phyloP scores from a whole-genome alignment of 1,140 invertebrate genomes.

The Bombus confusus region DNA sequence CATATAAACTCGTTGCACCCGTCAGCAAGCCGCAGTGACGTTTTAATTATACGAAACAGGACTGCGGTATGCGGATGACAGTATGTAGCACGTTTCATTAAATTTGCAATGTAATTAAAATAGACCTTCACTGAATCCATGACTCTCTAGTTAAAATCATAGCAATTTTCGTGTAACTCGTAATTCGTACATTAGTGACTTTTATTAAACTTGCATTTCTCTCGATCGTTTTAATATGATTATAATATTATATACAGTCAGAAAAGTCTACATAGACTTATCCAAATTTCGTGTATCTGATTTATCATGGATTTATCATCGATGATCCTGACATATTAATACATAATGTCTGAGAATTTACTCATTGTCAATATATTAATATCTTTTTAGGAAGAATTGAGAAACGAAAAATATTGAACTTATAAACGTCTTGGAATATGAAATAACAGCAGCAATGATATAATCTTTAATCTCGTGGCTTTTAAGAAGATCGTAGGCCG shows the following conservation, averaged over 20 bases:
- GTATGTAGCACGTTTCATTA: slow-evolving; percentile 24
- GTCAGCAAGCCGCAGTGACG: neutral
- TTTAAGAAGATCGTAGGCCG: too few species aligned
- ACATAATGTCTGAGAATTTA: too few species aligned
- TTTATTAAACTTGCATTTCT: neutral
- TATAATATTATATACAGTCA: neutral
- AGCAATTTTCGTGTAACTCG: neutral
- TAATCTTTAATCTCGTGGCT: too few species aligned
- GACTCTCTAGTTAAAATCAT: neutral
- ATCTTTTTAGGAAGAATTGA: too few species aligned
- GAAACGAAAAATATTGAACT: too few species aligned
- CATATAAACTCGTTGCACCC: neutral
- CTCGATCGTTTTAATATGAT: neutral
- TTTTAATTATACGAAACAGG: slow-evolving; percentile 3
- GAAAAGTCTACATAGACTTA: too few species aligned
- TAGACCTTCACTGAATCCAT: neutral
- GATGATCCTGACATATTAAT: too few species aligned
- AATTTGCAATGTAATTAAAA: slow-evolving; percentile 22
- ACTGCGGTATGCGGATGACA: neutral
- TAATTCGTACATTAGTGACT: neutral
- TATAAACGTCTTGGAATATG: too few species aligned
- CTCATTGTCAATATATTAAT: too few species aligned
- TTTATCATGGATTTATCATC: too few species aligned
- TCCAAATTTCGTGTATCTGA: too few species aligned
- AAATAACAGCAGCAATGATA: too few species aligned